Conservation (phyloP, 2,888 invertebrate genomes). For the Dynastes hyllus region DNA sequence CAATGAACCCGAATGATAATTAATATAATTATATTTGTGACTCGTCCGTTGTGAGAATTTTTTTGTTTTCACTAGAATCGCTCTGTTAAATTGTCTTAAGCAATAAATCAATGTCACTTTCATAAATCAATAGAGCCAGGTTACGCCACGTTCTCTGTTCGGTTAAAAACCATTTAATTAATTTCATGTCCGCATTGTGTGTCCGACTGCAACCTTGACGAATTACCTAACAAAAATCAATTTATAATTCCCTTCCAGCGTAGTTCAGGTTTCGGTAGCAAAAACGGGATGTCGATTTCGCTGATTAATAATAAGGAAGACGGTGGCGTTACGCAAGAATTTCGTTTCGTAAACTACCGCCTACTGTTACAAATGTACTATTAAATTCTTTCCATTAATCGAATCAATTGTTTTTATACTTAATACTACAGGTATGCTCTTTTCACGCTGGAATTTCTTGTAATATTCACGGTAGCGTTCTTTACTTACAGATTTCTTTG, state of each 20-base stretch:
- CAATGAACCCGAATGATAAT: slow-evolving; percentile 4
- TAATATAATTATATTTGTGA: slow-evolving; percentile 41
- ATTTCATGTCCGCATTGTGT: slow-evolving; percentile 38
- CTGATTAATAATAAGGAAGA: slow-evolving; percentile 13
- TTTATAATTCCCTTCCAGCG: slow-evolving; percentile 30
- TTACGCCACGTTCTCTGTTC: slow-evolving; percentile 24
- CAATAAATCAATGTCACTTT: slow-evolving; percentile 41
- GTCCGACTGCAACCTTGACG: slow-evolving; percentile 41
- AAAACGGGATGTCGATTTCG: slow-evolving; percentile 17
- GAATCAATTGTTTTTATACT: too few species aligned
- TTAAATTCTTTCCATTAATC: too few species aligned
- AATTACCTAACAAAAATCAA: slow-evolving; percentile 43
- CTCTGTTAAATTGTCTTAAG: slow-evolving; percentile 32
- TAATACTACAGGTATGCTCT: too few species aligned
- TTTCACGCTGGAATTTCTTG: too few species aligned
- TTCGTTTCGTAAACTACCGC: neutral
- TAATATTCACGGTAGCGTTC: too few species aligned
- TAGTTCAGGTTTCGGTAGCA: slow-evolving; percentile 30
- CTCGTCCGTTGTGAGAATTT: slow-evolving; percentile 15
- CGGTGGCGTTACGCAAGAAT: neutral
- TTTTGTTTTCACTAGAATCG: slow-evolving; percentile 17
- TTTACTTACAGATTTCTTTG: too few species aligned
- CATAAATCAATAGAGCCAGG: slow-evolving; percentile 39
- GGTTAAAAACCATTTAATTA: slow-evolving; percentile 38
- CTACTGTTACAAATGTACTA: too few species aligned